Evolutionary conservation across 2,113 vertebrate species (phyloP).

Genomic region (Himantopus leucocephalus): DNA sequence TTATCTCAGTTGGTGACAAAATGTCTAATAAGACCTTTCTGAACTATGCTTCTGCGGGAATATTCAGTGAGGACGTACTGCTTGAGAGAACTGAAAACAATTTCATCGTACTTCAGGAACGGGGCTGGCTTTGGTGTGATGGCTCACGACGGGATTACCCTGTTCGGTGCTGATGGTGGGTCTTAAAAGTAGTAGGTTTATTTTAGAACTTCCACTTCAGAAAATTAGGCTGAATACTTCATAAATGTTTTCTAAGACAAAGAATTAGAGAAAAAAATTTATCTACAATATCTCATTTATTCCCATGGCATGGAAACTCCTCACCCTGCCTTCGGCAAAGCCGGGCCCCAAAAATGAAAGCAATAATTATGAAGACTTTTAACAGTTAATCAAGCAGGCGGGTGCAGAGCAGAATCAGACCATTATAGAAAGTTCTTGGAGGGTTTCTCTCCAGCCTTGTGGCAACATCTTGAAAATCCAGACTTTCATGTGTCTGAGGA

Average conservation of each 20-base stretch:
- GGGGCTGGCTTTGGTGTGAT: neutral
- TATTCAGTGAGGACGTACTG: rapidly evolving
- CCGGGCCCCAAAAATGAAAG: neutral
- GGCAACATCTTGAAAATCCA: neutral
- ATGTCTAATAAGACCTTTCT: neutral
- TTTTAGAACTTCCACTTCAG: neutral
- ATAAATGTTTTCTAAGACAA: neutral
- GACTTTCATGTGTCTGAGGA: neutral
- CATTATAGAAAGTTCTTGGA: neutral
- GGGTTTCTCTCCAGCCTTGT: neutral
- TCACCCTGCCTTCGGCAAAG: neutral
- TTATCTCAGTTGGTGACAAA: neutral
- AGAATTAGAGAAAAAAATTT: neutral
- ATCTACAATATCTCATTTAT: neutral
- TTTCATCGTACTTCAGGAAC: neutral
- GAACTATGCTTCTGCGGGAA: neutral
- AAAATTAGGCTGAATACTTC: neutral
- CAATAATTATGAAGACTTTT: neutral
- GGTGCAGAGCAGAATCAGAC: neutral
- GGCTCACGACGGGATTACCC: rapidly evolving
- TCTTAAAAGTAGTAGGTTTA: neutral
- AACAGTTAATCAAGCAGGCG: neutral
- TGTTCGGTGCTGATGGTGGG: neutral
- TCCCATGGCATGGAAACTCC: neutral
- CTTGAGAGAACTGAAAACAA: no score